Evolutionary conservation across 1,140 invertebrate species (phyloP), one percentile per base, ranked within the genome.

Genomic region (Tetramorium simillimum): DNA sequence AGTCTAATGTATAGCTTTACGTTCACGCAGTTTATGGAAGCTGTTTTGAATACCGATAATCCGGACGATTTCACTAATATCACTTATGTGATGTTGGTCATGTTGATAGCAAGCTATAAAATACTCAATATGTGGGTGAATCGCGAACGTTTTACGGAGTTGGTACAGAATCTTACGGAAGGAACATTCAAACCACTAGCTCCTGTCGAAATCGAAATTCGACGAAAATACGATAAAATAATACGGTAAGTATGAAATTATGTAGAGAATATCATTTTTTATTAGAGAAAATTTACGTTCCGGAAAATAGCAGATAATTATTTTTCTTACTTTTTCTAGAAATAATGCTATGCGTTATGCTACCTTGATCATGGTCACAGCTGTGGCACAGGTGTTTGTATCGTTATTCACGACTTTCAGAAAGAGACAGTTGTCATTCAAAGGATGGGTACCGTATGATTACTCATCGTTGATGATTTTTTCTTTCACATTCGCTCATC

Each of bases 401-500:
- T 91, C 92, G 0, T 12, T 92, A 2, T 9, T 92, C 0, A 62
- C 86, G 1, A 67, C 88, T 14, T 67, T 91, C 3, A 73, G 72
- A 0, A 43, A 87, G 0, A 51, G 40, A 2, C 77, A 67, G 3
- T 28, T 92, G 7, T 49, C 90, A 12, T 91, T 90, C 60, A 87
- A 62, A n/a, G 91, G 88, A 2, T 93, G 91, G 90, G 2, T 92
- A 12, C 92, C 92, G 1, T 90, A 75, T 56, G 33, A 87, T 56
- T 86, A 76, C 21, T 62, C 86, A 0, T 21, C 67, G 7, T 37
- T 16, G 1, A 1, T 2, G 0, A 12, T 24, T 2, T 81, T 85
- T 58, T 88, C 24, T 18, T 6, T 85, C 1, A 53, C 86, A 0
- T 88, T 89, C 7, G 9, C 40, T 12, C 91, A 90, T 7, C 82